Evolutionary conservation across 2,113 vertebrate genomes (phyloP), one percentile per base, ranked within the genome.

Genomic region (Tichodroma muraria): DNA sequence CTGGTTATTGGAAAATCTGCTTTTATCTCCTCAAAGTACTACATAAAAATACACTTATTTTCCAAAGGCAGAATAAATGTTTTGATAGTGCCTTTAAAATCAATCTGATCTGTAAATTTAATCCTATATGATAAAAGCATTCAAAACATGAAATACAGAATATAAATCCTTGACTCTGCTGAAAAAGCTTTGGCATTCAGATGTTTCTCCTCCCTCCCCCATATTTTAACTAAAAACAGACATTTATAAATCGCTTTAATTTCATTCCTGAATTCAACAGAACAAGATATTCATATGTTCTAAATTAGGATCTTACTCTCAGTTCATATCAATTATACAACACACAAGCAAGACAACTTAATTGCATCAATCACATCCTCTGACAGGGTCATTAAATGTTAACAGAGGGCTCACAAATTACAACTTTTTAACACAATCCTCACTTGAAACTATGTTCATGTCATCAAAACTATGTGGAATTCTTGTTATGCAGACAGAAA

Each of bases 291-390:
- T 98, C 98, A 97, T 97, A 96, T 98, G 98, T 98, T 98, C 97
- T 91, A 96, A 98, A 98, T 99, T 98, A 98, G 97, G 94, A 97
- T 98, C 97, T 91, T 97, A 98, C 97, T 98, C 95, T 97, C 98
- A 98, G 98, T 98, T 98, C 97, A 92, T 98, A 98, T 98, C 98
- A 98, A 98, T 98, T 98, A 98, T 98, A 97, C 97, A 98, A 98
- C 98, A 98, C 98, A 98, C 98, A 98, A 97, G 97, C 97, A 98
- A 98, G 97, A 98, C 98, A 98, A 97, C 97, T 97, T 98, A 97
- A 97, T 98, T 98, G 98, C 95, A 96, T 98, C 98, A 98, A 98
- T 98, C 97, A 97, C 89, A 97, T 96, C 95, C 95, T 97, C 96
- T 97, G 98, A 97, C 97, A 97, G 95, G 97, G 96, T 96, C 97